These are phyloP conservation scores for Leptinotarsa peninsularis DNA, from an alignment of 2,888 invertebrate genomes.

Conservation along the genomic window DNA sequence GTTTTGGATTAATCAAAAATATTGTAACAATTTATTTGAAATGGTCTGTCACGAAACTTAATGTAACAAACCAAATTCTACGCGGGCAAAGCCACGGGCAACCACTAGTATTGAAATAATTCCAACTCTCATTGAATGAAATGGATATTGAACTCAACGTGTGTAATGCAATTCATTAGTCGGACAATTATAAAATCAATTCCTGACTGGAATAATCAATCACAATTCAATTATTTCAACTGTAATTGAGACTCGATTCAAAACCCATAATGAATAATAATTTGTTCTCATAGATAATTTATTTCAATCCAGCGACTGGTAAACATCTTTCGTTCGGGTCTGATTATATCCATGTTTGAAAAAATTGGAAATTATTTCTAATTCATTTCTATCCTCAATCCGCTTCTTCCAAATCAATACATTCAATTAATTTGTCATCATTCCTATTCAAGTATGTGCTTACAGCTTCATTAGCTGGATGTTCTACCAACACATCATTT, in stretches of 20 bases:
- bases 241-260: conserved; percentile 18
- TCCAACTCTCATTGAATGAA: not conserved
- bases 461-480: conserved; percentile 8
- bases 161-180: not conserved
- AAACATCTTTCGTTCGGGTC: not conserved
- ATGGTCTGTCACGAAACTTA: too few species aligned
- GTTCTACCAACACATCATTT: conserved; percentile 2
- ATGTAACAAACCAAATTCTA: too few species aligned
- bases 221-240: conserved; percentile 18
- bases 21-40: too few species aligned
- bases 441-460: not conserved
- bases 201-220: conserved; percentile 8
- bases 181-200: conserved; percentile 7
- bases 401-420: not conserved
- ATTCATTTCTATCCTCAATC: not conserved
- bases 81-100: too few species aligned
- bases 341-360: not conserved
- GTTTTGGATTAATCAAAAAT: too few species aligned
- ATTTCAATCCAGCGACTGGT: not conserved
- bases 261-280: conserved; percentile 8
- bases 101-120: too few species aligned
- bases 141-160: not conserved
- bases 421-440: conserved; percentile 2
- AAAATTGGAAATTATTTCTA: not conserved
- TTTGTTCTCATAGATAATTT: conserved; percentile 1